phyloP scores from a whole-genome alignment of 1,140 invertebrate species.

The Euborellia annulipes region DNA sequence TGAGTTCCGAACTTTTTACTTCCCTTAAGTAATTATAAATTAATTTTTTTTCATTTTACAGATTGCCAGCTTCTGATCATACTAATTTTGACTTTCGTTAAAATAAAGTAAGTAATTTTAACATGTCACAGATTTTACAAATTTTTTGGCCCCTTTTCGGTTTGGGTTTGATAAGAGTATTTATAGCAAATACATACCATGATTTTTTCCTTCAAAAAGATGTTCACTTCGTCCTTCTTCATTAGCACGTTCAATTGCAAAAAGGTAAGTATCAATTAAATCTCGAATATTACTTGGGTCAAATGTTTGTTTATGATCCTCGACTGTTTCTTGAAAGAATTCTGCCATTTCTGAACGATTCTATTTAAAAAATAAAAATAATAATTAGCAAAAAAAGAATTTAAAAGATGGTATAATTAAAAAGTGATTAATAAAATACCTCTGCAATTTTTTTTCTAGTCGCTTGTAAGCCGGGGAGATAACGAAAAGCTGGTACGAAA shows the following conservation, averaged over 20 bases:
- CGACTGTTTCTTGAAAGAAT: conserved; percentile 69
- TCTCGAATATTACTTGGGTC: conserved; percentile 62
- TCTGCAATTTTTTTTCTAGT: conserved; percentile 56
- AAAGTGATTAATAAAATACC: conserved; percentile 22
- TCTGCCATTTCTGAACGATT: conserved; percentile 69
- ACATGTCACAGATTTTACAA: no score
- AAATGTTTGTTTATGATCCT: conserved; percentile 59
- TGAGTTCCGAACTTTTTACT: no score
- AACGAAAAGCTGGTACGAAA: conserved; percentile 51
- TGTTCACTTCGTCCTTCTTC: conserved; percentile 47
- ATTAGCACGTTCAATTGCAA: conserved; percentile 67
- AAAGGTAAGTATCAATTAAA: conserved; percentile 69
- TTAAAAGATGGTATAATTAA: not conserved
- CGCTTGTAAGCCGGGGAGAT: conserved; percentile 53
- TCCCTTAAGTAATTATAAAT: no score
- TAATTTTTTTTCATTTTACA: not conserved
- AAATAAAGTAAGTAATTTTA: no score
- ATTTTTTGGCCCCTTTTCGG: no score
- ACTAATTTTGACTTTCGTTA: no score
- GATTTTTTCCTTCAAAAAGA: conserved; percentile 64
- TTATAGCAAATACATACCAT: conserved; percentile 36
- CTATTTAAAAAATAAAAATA: conserved; percentile 20
- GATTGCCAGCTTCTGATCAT: conserved; percentile 11
- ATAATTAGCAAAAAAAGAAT: not conserved
- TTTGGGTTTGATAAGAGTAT: no score